Conservation (phyloP, 2,888 invertebrate genomes). For the Parapristionchus giblindavisi region DNA sequence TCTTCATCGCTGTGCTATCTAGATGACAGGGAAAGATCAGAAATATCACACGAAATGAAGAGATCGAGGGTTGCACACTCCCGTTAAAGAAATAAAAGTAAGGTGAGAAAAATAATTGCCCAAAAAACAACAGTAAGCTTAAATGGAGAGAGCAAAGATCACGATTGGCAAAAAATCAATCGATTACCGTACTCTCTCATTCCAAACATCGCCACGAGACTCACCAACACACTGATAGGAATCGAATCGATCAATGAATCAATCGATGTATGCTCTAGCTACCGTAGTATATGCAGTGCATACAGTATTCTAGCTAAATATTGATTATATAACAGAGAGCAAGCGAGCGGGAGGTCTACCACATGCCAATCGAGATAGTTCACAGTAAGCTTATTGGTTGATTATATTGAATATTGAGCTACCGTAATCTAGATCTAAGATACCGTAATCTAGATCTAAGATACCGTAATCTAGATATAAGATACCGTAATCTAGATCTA, state of each 20-base stretch:
- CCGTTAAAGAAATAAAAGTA: not conserved
- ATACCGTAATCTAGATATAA: not conserved
- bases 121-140: too few relatives aligned
- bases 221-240: conserved; percentile 28
- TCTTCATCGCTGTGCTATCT: not conserved
- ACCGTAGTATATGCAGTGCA: too few relatives aligned
- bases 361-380: too few relatives aligned
- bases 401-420: conserved; percentile 7
- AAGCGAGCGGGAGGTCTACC: conserved; percentile 6
- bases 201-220: too few relatives aligned
- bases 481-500: not conserved
- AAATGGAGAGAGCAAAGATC: conserved; percentile 19
- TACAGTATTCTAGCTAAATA: not conserved
- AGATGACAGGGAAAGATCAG: not conserved
- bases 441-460: not conserved
- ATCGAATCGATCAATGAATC: too few relatives aligned
- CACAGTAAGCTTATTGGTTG: not conserved
- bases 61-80: not conserved
- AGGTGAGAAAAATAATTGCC: not conserved
- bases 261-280: too few relatives aligned
- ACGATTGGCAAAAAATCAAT: not conserved
- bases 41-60: not conserved
- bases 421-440: conserved; percentile 17
- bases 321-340: too few relatives aligned
- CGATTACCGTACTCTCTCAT: conserved; percentile 16